Evolutionary conservation across 2,888 invertebrate species (phyloP).

Genomic region (Orthosia cruda): DNA sequence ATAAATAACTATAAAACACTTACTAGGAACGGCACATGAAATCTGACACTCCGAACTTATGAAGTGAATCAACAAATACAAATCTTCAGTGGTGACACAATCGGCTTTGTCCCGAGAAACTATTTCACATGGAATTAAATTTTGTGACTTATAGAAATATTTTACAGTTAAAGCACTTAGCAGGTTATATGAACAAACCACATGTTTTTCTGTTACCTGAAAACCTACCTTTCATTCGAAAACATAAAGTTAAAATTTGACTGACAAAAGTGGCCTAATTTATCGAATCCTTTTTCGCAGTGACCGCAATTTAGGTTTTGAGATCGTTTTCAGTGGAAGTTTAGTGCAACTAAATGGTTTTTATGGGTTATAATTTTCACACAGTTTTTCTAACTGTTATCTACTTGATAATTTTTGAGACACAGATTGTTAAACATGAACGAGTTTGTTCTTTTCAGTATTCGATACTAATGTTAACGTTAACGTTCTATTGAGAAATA

Average conservation of each 20-base stretch:
- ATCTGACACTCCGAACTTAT: too few species aligned
- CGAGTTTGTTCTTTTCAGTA: too few species aligned
- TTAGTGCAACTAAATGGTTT: neutral
- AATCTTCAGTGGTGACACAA: too few species aligned
- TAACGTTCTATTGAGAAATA: neutral
- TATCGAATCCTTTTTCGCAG: neutral
- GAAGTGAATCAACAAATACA: too few species aligned
- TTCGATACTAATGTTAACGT: too few species aligned
- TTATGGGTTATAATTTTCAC: neutral
- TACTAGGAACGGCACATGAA: too few species aligned
- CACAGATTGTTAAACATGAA: neutral
- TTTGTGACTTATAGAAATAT: constrained; percentile 50
- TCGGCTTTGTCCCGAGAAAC: neutral
- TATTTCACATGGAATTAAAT: constrained; percentile 35
- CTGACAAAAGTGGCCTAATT: neutral
- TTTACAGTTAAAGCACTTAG: constrained; percentile 43
- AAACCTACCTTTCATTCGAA: constrained; percentile 11
- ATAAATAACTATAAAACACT: too few species aligned
- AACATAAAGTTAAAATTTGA: too few species aligned
- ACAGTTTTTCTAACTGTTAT: neutral
- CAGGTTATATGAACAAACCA: constrained; percentile 21
- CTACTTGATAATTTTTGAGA: neutral
- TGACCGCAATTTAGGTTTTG: constrained; percentile 21
- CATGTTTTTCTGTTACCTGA: neutral
- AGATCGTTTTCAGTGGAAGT: constrained; percentile 9